Base-by-base conservation (phyloP, 2,797 vertebrate genomes). In the Pogonophryne albipinna region DNA sequence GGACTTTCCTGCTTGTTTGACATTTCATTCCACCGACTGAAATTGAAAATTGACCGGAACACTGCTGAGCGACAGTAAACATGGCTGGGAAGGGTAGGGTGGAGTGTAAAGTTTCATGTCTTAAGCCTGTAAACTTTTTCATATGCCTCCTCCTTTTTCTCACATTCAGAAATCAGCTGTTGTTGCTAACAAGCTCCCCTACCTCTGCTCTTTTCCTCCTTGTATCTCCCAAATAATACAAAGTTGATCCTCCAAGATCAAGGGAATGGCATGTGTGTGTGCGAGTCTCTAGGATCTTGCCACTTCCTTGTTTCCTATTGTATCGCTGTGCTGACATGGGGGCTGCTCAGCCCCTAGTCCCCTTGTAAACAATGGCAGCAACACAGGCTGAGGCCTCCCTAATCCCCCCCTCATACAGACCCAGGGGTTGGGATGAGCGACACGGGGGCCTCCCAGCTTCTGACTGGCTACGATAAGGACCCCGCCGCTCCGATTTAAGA, bases 391-490 rank as follows among this genome's bases (percentile, higher is more conserved):
- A 95, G 90, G 85, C 88, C 87, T 84, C 82, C 68, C 75, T 92
- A 92, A 93, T 91, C 91, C 87, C 80, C 85, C 86, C 71, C 84
- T 76, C 63, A 83, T 45, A 76, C 76, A 84, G 85, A 90, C 91
- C 86, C 77, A 87, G 77, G 79, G 87, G 84, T 79, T 76, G 82
- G 78, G 87, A 87, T 90, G 87, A 89, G 82, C 76, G 6, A 68
- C 41, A 12, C 75, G 38, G 82, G 84, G 85, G 78, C 85, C 88
- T 87, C 88, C 71, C 71, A 66, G 83, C 79, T 82, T 90, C 94
- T 94, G 95, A 94, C 90, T 85, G 91, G 78, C 76, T 65, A 66
- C 10, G 92, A 94, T 95, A 95, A 95, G 89, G 76, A 88, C 68
- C 73, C 70, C 8, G 45, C 52, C 31, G 66, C 82, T 76, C 20